Base-by-base conservation (phyloP, 2,888 invertebrate genomes). In the Tachystola acroxantha region DNA sequence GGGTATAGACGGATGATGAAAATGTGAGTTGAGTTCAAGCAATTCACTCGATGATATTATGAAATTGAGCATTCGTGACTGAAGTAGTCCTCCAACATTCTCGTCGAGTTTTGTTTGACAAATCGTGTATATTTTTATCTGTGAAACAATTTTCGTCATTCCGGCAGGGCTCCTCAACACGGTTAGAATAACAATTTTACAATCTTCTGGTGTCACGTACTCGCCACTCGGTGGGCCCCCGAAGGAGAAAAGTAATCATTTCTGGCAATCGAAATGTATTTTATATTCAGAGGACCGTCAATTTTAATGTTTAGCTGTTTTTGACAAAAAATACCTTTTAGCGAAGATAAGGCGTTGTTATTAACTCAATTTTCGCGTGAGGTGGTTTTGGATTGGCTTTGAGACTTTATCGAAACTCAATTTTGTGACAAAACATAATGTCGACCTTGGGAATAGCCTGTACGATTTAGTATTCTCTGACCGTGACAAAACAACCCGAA, bases 121-220 rank as follows among this genome's bases (percentile, higher is more conserved):
- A 68, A 61, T 64, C 54, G 60, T 57, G 53, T 61, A 68, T 60
- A 70, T 69, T 75, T 74, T 71, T 67, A 70, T 73, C 63, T 60
- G 49, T 60, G 64, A 77, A 78, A 80, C 78, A 78, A 76, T 78
- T 80, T 80, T 77, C 67, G 75, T 79, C 75, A 74, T 78, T 73
- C 72, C 68, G 66, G 65, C 66, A 69, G 67, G 66, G 71, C 69
- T 70, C 67, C 64, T 70, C 71, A 75, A 64, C 81, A 78, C 64
- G 80, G 67, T 64, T 71, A 61, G 82, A 82, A 82, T 84, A 82
- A 75, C 76, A 82, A 84, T 79, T 80, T 79, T 71, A 79, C 82
- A 81, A 81, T 79, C 71, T 79, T 65, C 65, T 62, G 57, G 61
- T 63, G 76, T 79, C 82, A 82, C 81, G 82, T 78, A 64, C 62